These are phyloP conservation scores for Eulemur rubriventer DNA, from an alignment of 2,797 vertebrate genomes.

Conservation along the genomic window DNA sequence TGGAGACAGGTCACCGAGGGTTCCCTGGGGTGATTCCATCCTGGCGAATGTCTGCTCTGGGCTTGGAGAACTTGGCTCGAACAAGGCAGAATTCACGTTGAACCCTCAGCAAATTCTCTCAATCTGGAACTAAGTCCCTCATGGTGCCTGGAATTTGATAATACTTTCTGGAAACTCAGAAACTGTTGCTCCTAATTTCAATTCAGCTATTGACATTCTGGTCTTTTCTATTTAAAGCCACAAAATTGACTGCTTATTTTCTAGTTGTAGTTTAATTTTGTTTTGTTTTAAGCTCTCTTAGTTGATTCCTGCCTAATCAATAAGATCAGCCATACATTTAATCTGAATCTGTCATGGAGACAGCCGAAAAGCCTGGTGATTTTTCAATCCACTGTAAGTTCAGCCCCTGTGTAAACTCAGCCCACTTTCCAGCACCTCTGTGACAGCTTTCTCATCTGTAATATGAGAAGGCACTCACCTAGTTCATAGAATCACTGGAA, in stretches of 20 bases:
- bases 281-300: constrained; percentile 50
- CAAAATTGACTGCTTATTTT: not conserved
- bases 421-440: constrained; percentile 2
- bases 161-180: constrained; percentile 39
- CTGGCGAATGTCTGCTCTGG: not conserved
- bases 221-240: constrained; percentile 52
- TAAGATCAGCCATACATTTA: constrained; percentile 25
- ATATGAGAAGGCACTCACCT: not conserved
- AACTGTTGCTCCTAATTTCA: constrained; percentile 32
- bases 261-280: constrained; percentile 29
- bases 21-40: not conserved
- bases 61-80: not conserved
- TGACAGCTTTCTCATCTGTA: constrained; percentile 3
- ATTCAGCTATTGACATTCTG: constrained; percentile 29
- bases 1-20: not conserved
- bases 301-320: constrained; percentile 25
- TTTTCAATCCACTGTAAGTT: not conserved
- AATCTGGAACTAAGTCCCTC: not conserved
- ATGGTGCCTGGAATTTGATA: not conserved
- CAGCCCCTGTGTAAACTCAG: not conserved
- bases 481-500: not conserved
- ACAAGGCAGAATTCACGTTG: not conserved
- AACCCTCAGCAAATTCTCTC: not conserved
- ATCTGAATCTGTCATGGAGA: constrained; percentile 44
- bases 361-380: not conserved